A percentile compares a stretch with the other conserved stretches of the same genome.
phyloP scores from a whole-genome alignment of 2,797 vertebrate genomes.

The Rhinella marina region DNA sequence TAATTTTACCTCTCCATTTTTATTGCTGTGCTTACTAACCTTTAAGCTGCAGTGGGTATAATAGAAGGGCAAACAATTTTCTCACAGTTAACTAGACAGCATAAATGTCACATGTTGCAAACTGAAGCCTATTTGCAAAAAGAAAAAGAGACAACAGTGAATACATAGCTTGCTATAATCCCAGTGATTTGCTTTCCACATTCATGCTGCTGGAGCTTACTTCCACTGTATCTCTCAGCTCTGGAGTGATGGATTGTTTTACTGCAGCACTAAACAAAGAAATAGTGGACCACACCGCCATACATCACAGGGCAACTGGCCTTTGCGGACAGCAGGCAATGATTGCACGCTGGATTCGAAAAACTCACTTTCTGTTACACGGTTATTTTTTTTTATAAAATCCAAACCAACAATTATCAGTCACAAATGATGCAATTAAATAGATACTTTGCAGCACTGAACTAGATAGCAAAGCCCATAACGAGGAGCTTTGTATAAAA shows the following conservation, averaged over 20 bases:
- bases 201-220: background rate
- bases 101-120: slow-evolving; percentile 63
- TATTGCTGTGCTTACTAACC: slow-evolving; percentile 62
- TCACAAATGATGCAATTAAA: background rate
- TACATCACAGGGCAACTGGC: slow-evolving; percentile 28
- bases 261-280: slow-evolving; percentile 51
- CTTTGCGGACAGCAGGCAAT: slow-evolving; percentile 15
- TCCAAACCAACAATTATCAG: background rate
- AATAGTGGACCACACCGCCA: slow-evolving; percentile 19
- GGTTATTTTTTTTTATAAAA: background rate
- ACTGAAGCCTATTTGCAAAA: slow-evolving; percentile 62
- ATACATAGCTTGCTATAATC: slow-evolving; percentile 53
- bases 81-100: slow-evolving; percentile 61
- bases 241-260: slow-evolving; percentile 44
- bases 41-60: slow-evolving; percentile 59
- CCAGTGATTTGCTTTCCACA: slow-evolving; percentile 29
- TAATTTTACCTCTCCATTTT: slow-evolving; percentile 59
- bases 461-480: background rate
- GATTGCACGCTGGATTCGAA: background rate
- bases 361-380: background rate
- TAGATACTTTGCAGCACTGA: background rate
- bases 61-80: slow-evolving; percentile 62
- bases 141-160: slow-evolving; percentile 51
- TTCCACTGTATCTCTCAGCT: slow-evolving; percentile 25
- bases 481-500: background rate